These are phyloP conservation scores for Cepphus grylle DNA, from an alignment of 2,113 vertebrate species.

Conservation along the genomic window DNA sequence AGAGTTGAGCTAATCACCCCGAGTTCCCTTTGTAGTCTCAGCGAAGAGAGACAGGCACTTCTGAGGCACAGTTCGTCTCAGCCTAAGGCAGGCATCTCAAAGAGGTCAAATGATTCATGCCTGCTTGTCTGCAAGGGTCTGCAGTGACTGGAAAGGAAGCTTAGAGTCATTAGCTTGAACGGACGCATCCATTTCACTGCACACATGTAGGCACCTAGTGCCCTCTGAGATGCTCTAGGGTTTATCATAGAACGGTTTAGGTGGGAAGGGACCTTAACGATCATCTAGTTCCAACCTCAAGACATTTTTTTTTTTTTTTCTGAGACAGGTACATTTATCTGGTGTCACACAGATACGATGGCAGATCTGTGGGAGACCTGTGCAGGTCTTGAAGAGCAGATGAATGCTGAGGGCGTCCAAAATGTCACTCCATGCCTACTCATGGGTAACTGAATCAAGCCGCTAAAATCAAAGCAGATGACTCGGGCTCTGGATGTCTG, in stretches of 20 bases:
- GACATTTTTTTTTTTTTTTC: not conserved
- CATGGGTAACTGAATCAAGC: not conserved
- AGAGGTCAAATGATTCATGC: not conserved
- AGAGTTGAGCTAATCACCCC: not conserved
- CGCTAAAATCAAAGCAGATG: not conserved
- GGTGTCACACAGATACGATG: not conserved
- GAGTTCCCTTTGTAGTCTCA: not conserved
- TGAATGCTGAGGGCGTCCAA: not conserved
- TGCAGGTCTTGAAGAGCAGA: not conserved
- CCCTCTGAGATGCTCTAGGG: not conserved
- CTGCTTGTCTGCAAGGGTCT: not conserved
- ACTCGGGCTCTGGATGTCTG: not conserved
- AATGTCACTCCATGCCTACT: not conserved
- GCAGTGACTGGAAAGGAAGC: not conserved
- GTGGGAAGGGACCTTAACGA: not conserved
- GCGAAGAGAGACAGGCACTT: not conserved
- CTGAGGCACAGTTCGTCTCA: not conserved
- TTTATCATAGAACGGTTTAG: not conserved
- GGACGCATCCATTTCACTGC: not conserved
- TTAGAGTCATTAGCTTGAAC: not conserved
- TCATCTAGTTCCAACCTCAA: not conserved
- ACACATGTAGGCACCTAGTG: not conserved
- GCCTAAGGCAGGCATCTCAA: not conserved
- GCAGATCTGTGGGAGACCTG: not conserved
- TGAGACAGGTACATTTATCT: not conserved